Conservation (phyloP, 2,888 invertebrate species). For the Parnassius apollo region DNA sequence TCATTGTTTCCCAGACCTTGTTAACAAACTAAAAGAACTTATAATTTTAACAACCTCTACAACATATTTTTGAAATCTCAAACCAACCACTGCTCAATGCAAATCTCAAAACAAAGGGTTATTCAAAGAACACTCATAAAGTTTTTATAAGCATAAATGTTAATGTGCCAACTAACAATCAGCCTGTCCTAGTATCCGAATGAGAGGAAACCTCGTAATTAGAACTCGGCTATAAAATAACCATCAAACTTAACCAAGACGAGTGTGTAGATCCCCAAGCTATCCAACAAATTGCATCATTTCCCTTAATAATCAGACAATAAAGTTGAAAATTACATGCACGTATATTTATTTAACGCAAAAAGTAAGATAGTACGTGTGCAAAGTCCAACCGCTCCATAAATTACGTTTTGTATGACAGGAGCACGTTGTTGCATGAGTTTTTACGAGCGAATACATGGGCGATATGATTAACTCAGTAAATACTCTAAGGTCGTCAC, state of each 20-base stretch:
- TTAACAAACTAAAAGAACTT: conserved; percentile 24
- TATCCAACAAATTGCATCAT: conserved; percentile 27
- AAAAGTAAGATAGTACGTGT: conserved; percentile 33
- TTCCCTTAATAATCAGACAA: conserved; percentile 22
- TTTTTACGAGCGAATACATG: conserved; percentile 44
- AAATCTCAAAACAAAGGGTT: conserved; percentile 65
- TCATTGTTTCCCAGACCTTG: conserved; percentile 27
- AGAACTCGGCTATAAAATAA: conserved; percentile 74
- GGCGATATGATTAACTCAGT: conserved; percentile 38
- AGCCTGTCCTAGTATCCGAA: conserved; percentile 59
- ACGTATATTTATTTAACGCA: conserved; percentile 23
- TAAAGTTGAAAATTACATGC: conserved; percentile 37
- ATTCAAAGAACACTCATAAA: conserved; percentile 57
- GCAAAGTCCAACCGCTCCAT: conserved; percentile 58
- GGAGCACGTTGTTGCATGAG: conserved; percentile 66
- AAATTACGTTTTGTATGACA: conserved; percentile 76
- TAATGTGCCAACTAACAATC: conserved; percentile 62
- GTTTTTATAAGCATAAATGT: conserved; percentile 58
- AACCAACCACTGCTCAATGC: conserved; percentile 33
- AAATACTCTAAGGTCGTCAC: conserved; percentile 41
- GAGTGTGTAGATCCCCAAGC: conserved; percentile 51
- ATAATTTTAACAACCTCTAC: conserved; percentile 24
- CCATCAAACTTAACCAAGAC: conserved; percentile 72
- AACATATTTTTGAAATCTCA: conserved; percentile 34
- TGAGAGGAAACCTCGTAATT: conserved; percentile 74